phyloP scores from a whole-genome alignment of 2,113 vertebrate genomes.

The Hystrix cristata region DNA sequence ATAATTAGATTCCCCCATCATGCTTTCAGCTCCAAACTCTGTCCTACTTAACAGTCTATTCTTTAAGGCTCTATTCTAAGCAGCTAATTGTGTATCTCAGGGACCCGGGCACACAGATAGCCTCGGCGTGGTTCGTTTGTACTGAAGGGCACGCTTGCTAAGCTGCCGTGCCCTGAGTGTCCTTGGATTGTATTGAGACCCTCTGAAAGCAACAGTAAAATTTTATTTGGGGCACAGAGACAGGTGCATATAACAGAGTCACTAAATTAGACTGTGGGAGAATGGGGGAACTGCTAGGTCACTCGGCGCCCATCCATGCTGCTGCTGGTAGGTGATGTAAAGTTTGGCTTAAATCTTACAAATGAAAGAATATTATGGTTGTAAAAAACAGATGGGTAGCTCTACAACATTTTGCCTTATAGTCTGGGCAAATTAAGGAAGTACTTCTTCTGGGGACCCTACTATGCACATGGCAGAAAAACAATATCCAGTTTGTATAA shows the following conservation, averaged over 20 bases:
- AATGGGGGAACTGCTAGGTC: background rate
- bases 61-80: background rate
- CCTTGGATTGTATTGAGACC: background rate
- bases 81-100: background rate
- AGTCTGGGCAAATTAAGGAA: slow-evolving; percentile 3
- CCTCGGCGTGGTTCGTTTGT: background rate
- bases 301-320: background rate
- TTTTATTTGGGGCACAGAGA: slow-evolving; percentile 24
- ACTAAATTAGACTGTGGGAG: background rate
- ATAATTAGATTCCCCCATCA: background rate
- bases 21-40: background rate
- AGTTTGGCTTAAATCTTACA: background rate
- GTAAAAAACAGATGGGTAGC: background rate
- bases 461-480: background rate
- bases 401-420: slow-evolving; percentile 1
- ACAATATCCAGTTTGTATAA: background rate
- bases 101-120: background rate
- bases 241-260: background rate
- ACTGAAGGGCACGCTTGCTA: background rate
- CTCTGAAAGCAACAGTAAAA: background rate
- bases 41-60: background rate
- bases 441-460: background rate
- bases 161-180: background rate
- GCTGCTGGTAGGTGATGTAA: background rate
- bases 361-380: background rate